Evolutionary conservation across 2,888 invertebrate species (phyloP).

Genomic region (Limnephilus marmoratus): DNA sequence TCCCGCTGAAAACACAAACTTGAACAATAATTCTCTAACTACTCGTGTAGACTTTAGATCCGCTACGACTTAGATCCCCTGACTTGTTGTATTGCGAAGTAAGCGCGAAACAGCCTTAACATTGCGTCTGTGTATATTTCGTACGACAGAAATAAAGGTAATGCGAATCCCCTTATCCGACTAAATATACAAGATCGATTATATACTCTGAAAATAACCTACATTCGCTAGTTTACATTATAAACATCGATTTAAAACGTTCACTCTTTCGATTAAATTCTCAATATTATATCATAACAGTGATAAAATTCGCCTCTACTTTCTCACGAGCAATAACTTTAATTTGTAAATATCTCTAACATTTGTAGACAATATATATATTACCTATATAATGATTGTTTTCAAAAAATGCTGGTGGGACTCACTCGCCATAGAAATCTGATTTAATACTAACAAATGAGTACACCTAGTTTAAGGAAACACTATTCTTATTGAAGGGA

Average conservation of each 20-base stretch:
- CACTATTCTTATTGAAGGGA: slow-evolving; percentile 46
- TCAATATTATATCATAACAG: slow-evolving; percentile 63
- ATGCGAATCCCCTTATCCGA: slow-evolving; percentile 29
- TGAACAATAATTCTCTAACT: slow-evolving; percentile 38
- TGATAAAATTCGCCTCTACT: slow-evolving; percentile 63
- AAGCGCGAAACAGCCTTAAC: slow-evolving; percentile 39
- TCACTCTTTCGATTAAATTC: slow-evolving; percentile 63
- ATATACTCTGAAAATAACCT: slow-evolving; percentile 61
- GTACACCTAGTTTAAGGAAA: slow-evolving; percentile 37
- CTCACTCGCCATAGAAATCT: slow-evolving; percentile 51
- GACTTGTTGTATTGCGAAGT: slow-evolving; percentile 18
- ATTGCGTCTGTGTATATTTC: slow-evolving; percentile 30
- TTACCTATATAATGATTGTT: slow-evolving; percentile 61
- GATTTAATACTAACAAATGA: slow-evolving; percentile 49
- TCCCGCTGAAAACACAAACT: slow-evolving; percentile 4
- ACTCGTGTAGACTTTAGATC: slow-evolving; percentile 11
- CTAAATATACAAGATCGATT: slow-evolving; percentile 51
- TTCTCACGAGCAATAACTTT: slow-evolving; percentile 60
- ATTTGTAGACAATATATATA: slow-evolving; percentile 57
- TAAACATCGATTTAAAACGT: slow-evolving; percentile 65
- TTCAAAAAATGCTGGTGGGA: slow-evolving; percentile 49
- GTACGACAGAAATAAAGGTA: neutral
- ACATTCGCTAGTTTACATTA: slow-evolving; percentile 58
- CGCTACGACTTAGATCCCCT: slow-evolving; percentile 15
- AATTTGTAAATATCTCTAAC: slow-evolving; percentile 61